Base-by-base conservation (phyloP, 2,888 invertebrate species). In the Heliconius sara region DNA sequence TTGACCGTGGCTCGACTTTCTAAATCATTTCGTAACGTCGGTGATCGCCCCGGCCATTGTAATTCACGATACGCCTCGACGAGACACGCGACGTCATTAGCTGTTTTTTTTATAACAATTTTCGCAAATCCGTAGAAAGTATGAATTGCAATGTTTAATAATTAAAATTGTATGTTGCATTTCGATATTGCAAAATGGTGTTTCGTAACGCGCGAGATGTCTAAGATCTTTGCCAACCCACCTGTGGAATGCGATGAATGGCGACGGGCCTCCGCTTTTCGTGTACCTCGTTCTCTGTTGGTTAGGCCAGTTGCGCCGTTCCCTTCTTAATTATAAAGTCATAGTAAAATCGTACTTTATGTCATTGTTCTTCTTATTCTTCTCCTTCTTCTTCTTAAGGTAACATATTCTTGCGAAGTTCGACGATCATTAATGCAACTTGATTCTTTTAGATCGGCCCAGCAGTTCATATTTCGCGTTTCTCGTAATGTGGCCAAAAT, bases 1-100 rank as follows among this genome's bases (percentile, higher is more conserved):
- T 91, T 93, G 95, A 93, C 95, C 95, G 95, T 94, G 94, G 91
- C 86, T 89, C 89, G 89, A 91, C 95, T 95, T 95, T 95, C 95
- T 94, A 94, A 94, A 93, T 86, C 91, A 89, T 94, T 91, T 94
- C 91, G 94, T 94, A 95, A 95, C 91, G 87, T 80, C 91, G 91
- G 91, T 90, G 92, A 92, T 93, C 92, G 93, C 89, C 90, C 90
- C 85, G 88, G 85, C 91, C 89, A 93, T 93, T 93, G 94, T 93
- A 92, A 92, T 92, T 92, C 93, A 91, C 92, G 91, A 91, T 90
- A 91, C 90, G 91, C 87, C 90, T 89, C 89, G 87, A 81, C 89
- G 88, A 84, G 84, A 91, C 94, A 93, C 93, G 95, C 95, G 92
- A 94, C 90, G 89, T 89, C 89, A 89, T 91, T 92, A 89, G 88